Conservation (phyloP, 2,113 vertebrate species). For the Promerops cafer region DNA sequence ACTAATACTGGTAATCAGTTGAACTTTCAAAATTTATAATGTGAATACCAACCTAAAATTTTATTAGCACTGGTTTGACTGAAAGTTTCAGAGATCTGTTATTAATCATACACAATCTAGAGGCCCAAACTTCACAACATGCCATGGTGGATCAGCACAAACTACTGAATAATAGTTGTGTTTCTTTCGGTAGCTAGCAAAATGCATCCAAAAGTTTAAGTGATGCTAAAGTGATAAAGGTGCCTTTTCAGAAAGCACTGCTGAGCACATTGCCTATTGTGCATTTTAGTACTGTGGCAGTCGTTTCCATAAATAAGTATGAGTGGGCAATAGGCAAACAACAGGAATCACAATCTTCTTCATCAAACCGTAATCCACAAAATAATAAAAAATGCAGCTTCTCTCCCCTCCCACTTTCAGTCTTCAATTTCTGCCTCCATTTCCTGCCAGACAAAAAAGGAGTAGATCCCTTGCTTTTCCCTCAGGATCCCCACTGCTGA, state of each 20-base stretch:
- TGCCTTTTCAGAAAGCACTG: background rate
- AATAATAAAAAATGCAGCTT: background rate
- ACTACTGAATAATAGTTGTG: background rate
- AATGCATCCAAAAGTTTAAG: background rate
- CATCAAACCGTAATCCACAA: background rate
- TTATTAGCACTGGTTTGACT: background rate
- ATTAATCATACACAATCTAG: background rate
- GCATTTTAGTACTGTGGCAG: background rate
- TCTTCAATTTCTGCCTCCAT: background rate
- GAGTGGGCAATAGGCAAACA: background rate
- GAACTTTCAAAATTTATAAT: background rate
- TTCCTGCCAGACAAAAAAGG: background rate
- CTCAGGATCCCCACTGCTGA: background rate
- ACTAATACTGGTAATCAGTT: background rate
- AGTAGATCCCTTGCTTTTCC: background rate
- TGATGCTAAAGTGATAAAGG: background rate
- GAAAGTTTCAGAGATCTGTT: background rate
- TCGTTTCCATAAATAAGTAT: background rate
- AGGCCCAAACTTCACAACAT: background rate
- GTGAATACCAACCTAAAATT: background rate
- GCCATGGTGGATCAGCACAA: background rate
- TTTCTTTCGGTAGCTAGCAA: background rate
- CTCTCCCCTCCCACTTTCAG: fast-evolving
- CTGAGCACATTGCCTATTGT: background rate
- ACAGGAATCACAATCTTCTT: background rate